Percentiles rank a stretch among this genome's conserved stretches.
phyloP scores from a whole-genome alignment of 64 coral and sea anemone species.

The Stichodactyla mertensii region DNA sequence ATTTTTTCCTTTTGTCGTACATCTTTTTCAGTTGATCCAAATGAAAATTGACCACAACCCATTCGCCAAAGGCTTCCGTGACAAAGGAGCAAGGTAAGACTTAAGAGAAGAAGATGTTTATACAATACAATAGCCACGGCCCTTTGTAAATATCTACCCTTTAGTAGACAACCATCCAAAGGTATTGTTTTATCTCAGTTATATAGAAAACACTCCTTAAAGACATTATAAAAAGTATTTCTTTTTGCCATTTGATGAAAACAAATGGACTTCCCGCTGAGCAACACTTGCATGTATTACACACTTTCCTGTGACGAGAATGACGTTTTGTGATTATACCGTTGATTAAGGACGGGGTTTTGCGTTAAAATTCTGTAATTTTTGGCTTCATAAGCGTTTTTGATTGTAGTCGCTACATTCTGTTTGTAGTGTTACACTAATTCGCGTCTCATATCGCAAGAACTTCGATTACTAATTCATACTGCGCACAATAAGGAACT shows the following conservation, averaged over 20 bases:
- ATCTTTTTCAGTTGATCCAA: conserved; percentile 64
- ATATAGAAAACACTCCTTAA: background rate
- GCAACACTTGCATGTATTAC: background rate
- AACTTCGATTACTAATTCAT: background rate
- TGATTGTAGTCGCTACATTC: background rate
- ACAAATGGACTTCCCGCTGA: background rate
- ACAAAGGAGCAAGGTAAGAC: conserved; percentile 75
- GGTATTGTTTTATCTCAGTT: background rate
- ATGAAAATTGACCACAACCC: conserved; percentile 95
- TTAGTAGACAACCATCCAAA: background rate
- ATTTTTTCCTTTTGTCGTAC: background rate
- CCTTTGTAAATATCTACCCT: background rate
- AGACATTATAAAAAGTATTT: background rate
- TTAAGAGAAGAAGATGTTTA: background rate
- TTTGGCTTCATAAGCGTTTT: background rate
- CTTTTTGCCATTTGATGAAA: background rate
- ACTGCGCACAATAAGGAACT: background rate
- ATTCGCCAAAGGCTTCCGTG: conserved; percentile 82
- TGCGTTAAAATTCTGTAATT: background rate
- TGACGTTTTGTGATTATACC: background rate
- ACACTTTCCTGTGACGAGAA: background rate
- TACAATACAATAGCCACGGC: background rate
- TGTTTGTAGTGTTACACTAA: background rate
- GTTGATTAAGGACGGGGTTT: background rate
- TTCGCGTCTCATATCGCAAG: background rate